Evolutionary conservation across 2,113 vertebrate species (phyloP), one percentile per base, ranked within the genome.

Genomic region (Myrmecophaga tridactyla): DNA sequence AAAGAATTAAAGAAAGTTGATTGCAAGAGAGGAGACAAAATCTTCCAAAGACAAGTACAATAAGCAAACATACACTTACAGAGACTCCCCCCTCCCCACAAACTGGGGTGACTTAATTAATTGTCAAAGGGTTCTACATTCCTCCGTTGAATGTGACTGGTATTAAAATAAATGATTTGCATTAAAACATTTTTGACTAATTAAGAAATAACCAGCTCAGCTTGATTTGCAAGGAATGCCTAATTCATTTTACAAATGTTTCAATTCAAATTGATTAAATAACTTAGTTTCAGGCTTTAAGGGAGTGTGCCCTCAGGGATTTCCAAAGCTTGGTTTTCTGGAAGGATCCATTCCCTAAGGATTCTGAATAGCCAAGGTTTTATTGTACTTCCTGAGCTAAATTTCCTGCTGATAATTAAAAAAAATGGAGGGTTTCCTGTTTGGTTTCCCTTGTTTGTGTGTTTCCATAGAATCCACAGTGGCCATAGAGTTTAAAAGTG

Each of bases 321-420:
- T 96, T 96, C 56, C 60, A 95, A 96, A 81, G 46, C 62, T 91
- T 80, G 67, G 31, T 34, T 95, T 86, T 95, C 82, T 96, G 83
- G 69, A 94, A 87, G 75, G 73, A 96, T 94, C 80, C 63, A 81
- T 91, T 97, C 95, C 67, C 95, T 41, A 83, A 94, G 95, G 94
- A 82, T 86, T 96, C 63, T 87, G 20, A 95, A 92, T 94, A 65
- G 96, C 89, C 94, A 96, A 84, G 43, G 48, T 95, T 97, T 95
- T 96, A 96, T 92, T 94, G 86, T 97, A 75, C 46, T 96, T 97
- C 75, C 75, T 96, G 90, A 97, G 87, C 60, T 96, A 65, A 97
- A 73, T 90, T 97, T 96, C 94, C 60, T 98, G 65, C 87, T 89
- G 96, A 94, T 95, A 96, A 97, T 95, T 58, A 81, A n/a, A 75